Base-by-base conservation (phyloP, 1,140 invertebrate genomes). In the Cotesia typhae region DNA sequence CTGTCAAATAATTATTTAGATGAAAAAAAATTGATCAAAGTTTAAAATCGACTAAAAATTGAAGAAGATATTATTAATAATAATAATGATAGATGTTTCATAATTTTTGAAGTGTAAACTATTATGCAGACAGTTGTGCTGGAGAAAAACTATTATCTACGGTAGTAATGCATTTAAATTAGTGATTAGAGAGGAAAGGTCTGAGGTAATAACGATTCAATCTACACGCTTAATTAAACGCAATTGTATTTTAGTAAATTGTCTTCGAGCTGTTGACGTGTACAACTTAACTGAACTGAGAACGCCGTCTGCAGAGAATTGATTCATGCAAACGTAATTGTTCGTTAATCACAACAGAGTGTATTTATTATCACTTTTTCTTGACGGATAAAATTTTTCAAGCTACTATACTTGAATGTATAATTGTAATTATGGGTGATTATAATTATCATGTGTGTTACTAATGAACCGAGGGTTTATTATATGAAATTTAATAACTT, bases 151-250 rank as follows among this genome's bases (percentile, higher is more conserved):
- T 28, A 52, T 66, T 28, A 66, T 66, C 55, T 41, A 57, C 6
- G 37, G 57, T 57, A 72, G 17, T 53, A 63, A 72, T 72, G 70
- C 70, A 72, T 72, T 72, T 72, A 72, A 65, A 72, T 72, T 72
- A 53, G 70, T 60, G 70, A 72, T 72, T 72, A 72, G 36, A 66
- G 59, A 36, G 7, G n/a, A 28, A 59, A 36, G 63, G n/a, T 59
- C 28, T 59, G 41, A n/a, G 12, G 36, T 36, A 41, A 64, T 65
- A 72, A 65, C 60, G 63, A 72, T 72, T 72, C 52, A 72, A 57
- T 28, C n/a, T 36, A 38, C 3, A 41, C 60, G 37, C 53, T 57
- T n/a, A 17, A 59, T 64, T 72, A 60, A 35, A 38, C 60, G 6
- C 47, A 64, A 37, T 37, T 20, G n/a, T n/a, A 10, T 71, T 52